Evolutionary conservation across 2,113 vertebrate species (phyloP).

Genomic region (Ictalurus furcatus): DNA sequence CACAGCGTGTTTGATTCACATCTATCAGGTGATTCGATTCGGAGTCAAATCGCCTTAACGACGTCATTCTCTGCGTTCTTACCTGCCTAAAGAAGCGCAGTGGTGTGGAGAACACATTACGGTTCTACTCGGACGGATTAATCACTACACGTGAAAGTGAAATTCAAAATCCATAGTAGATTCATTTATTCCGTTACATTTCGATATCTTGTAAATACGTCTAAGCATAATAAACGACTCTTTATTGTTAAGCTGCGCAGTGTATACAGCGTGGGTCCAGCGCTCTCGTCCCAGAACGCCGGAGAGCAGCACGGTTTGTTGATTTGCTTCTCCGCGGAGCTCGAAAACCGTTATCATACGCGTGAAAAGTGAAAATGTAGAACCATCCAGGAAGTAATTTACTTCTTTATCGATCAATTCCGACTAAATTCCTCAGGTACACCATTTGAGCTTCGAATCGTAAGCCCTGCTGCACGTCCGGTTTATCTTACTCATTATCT

Average conservation of each 20-base stretch:
- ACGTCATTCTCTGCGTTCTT: no score
- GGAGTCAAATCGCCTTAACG: no score
- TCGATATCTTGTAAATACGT: not conserved
- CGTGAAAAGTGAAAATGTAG: not conserved
- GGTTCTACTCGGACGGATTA: not conserved
- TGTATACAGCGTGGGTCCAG: not conserved
- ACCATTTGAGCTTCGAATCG: not conserved
- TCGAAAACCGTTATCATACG: not conserved
- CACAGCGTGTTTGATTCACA: no score
- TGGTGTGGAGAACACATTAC: no score
- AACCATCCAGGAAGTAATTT: not conserved
- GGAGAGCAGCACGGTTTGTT: not conserved
- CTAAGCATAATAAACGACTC: not conserved
- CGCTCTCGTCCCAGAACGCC: not conserved
- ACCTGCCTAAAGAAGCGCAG: no score
- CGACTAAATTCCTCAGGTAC: not conserved
- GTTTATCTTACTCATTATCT: conserved; percentile 33
- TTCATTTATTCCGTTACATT: not conserved
- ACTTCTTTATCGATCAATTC: not conserved
- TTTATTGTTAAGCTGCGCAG: not conserved
- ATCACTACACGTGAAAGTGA: not conserved
- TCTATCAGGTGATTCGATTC: no score
- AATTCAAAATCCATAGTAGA: not conserved
- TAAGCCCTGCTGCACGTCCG: conserved; percentile 10
- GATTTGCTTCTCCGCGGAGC: not conserved